Conservation (phyloP, 1,140 invertebrate genomes). For the Heterodera carotae region DNA sequence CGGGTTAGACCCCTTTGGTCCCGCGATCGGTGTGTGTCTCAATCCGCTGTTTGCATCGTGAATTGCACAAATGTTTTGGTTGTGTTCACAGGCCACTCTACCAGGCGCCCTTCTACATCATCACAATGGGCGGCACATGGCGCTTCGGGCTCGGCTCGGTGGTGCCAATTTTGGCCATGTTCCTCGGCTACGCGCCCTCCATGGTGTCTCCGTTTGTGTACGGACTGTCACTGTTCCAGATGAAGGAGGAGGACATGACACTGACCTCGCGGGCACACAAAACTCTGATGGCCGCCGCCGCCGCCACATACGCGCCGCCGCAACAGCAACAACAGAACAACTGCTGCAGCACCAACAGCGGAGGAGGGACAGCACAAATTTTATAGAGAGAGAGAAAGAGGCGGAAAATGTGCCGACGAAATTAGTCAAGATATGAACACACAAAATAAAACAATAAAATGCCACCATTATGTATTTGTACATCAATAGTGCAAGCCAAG, state of each 20-base stretch:
- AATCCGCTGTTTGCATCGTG: too few species aligned
- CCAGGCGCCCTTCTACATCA: constrained; percentile 60
- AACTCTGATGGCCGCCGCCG: constrained; percentile 45
- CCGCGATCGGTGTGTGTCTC: too few species aligned
- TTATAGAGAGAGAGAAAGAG: neutral
- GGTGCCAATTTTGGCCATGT: constrained; percentile 55
- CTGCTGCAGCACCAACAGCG: neutral
- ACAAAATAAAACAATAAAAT: too few species aligned
- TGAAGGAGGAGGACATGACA: constrained; percentile 65
- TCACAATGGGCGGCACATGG: constrained; percentile 52
- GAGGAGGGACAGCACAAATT: neutral
- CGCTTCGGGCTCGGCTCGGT: constrained; percentile 33
- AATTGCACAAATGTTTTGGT: neutral
- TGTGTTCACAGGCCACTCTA: constrained; percentile 56
- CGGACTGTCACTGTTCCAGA: constrained; percentile 60
- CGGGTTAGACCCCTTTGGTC: too few species aligned
- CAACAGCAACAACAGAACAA: constrained; percentile 18
- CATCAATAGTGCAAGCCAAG: too few species aligned
- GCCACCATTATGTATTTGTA: too few species aligned
- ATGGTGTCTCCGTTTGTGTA: constrained; percentile 62
- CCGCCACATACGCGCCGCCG: constrained; percentile 40
- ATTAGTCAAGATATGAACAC: too few species aligned
- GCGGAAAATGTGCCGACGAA: neutral
- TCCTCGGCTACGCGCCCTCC: constrained; percentile 55
- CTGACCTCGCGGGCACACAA: constrained; percentile 63